Evolutionary conservation across 2,113 vertebrate genomes (phyloP).

Genomic region (Erinaceus europaeus): DNA sequence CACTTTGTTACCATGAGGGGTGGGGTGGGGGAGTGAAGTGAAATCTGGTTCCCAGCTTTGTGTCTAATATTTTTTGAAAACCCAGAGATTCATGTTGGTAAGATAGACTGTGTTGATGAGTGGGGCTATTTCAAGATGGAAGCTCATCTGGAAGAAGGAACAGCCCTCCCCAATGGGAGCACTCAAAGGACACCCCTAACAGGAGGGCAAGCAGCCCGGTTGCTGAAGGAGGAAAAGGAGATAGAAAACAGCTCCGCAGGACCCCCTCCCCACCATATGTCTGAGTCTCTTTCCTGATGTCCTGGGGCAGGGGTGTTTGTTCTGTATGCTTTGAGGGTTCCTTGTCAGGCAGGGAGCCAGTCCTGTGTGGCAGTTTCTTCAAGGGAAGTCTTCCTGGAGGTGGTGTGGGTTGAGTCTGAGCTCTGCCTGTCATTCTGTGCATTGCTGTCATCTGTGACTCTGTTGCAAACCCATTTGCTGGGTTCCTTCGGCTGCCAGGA

Average conservation of each 20-base stretch:
- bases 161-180: neutral
- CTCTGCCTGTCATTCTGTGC: fast-evolving
- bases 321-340: neutral
- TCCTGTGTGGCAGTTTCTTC: neutral
- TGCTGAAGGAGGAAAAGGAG: neutral
- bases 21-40: too few relatives aligned
- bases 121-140: neutral
- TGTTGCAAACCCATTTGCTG: neutral
- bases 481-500: neutral
- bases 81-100: too few relatives aligned
- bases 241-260: neutral
- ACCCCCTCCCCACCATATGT: neutral
- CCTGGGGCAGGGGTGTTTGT: neutral
- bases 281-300: neutral
- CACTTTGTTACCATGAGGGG: neutral
- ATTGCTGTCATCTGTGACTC: neutral
- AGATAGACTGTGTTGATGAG: neutral
- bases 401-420: neutral
- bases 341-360: neutral
- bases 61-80: neutral
- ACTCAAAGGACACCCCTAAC: too few relatives aligned
- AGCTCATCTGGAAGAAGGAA: neutral
- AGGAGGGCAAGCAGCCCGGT: too few relatives aligned
- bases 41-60: too few relatives aligned
- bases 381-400: neutral